phyloP scores from a whole-genome alignment of 2,113 vertebrate genomes.

The Caracal caracal region DNA sequence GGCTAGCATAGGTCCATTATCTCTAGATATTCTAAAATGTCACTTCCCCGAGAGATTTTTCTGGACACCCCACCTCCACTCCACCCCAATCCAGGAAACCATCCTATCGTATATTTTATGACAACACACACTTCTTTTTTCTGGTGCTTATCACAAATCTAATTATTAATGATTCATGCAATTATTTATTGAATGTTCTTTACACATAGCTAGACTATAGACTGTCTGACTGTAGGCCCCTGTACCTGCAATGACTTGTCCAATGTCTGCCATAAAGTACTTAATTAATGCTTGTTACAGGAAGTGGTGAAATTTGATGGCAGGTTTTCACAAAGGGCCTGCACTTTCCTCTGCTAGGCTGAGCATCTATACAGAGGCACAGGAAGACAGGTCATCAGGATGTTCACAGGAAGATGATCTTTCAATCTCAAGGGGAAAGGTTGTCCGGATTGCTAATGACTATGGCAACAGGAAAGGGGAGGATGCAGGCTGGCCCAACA shows the following conservation, averaged over 20 bases:
- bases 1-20: too few species aligned
- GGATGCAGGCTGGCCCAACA: not conserved
- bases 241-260: not conserved
- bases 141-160: not conserved
- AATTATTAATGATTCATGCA: not conserved
- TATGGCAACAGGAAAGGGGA: not conserved
- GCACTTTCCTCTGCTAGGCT: not conserved
- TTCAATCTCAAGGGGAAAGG: not conserved
- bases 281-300: not conserved
- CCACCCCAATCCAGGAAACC: not conserved
- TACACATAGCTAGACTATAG: not conserved
- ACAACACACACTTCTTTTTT: not conserved
- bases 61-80: not conserved
- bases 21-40: not conserved
- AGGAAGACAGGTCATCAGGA: not conserved
- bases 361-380: not conserved
- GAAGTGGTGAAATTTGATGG: not conserved
- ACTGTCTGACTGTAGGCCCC: not conserved
- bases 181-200: not conserved
- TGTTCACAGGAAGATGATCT: not conserved
- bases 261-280: not conserved
- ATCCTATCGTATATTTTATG: not conserved
- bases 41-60: not conserved
- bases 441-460: not conserved
- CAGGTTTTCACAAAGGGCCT: not conserved